Conservation (phyloP, 2,113 vertebrate genomes). For the Agelaius phoeniceus region DNA sequence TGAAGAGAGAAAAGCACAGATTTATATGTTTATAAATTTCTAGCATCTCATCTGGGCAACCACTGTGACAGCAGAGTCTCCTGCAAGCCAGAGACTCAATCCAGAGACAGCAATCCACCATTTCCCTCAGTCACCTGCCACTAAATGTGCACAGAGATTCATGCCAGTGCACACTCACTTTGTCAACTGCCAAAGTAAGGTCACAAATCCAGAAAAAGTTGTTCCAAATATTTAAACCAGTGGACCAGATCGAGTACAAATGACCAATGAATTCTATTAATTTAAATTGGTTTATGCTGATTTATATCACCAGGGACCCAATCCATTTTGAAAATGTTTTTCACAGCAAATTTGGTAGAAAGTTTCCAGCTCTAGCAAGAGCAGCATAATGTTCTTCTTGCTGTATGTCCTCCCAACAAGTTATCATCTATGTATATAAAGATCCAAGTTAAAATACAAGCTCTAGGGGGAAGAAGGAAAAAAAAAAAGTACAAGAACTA, state of each 20-base stretch:
- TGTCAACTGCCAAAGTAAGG: background rate
- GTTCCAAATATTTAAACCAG: background rate
- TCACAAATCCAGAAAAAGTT: background rate
- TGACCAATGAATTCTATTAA: background rate
- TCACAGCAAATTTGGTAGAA: background rate
- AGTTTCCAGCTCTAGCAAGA: background rate
- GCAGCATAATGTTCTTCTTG: background rate
- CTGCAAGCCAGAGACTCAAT: background rate
- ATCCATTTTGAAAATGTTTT: background rate
- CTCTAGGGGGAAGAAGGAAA: background rate
- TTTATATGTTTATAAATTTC: background rate
- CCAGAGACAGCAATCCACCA: background rate
- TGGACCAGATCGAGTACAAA: background rate
- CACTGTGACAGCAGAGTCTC: background rate
- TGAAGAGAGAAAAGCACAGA: background rate
- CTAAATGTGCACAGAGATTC: background rate
- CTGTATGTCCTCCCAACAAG: background rate
- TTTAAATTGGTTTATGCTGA: background rate
- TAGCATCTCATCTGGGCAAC: background rate
- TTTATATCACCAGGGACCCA: background rate
- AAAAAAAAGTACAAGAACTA: background rate
- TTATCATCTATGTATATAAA: background rate
- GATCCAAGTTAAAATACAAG: background rate
- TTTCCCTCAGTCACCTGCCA: background rate
- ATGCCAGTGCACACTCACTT: fast-evolving